Evolutionary conservation across 1,140 invertebrate species (phyloP), one percentile per base, ranked within the genome.

Genomic region (Hestina assimilis): DNA sequence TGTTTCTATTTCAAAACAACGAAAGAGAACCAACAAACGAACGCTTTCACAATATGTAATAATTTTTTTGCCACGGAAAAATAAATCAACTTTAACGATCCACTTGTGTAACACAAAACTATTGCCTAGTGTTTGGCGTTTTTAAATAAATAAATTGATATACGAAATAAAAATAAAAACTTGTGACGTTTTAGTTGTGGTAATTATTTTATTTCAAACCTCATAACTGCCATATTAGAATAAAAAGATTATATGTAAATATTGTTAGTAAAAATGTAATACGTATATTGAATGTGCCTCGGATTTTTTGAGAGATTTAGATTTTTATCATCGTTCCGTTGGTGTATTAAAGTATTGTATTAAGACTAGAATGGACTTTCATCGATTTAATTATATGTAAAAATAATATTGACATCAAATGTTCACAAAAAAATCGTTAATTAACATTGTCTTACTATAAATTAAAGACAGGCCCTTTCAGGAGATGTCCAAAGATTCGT

Each of bases 281-380:
- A 81, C 79, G 79, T 82, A 84, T 80, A 76, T 80, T 79, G 61
- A 82, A 86, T 78, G 82, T 86, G 82, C 82, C 82, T 86, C 80
- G 73, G 33, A 61, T 50, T 61, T 61, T 61, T 55, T 56, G 46
- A 55, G 31, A 54, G 3, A 31, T 47, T 42, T 57, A 57, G 45
- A 60, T 54, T 45, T 60, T 60, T 60, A 60, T 56, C 19, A 50
- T 40, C 46, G 41, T 56, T 61, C 46, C 24, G 29, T 55, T 51
- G 8, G 41, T 53, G 21, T 38, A 56, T 29, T 42, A 23, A 41
- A 19, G 9, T 26, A 23, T 31, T 19, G 21, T 12, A 38, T 35
- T 15, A 51, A 42, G 50, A 42, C 50, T 52, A 38, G 38, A 29
- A 29, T 52, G 9, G 43, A 28, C 8, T 28, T 28, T 28, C 29